Conservation (phyloP, 2,888 invertebrate genomes). For the Rhagophthalmus giganteus region DNA sequence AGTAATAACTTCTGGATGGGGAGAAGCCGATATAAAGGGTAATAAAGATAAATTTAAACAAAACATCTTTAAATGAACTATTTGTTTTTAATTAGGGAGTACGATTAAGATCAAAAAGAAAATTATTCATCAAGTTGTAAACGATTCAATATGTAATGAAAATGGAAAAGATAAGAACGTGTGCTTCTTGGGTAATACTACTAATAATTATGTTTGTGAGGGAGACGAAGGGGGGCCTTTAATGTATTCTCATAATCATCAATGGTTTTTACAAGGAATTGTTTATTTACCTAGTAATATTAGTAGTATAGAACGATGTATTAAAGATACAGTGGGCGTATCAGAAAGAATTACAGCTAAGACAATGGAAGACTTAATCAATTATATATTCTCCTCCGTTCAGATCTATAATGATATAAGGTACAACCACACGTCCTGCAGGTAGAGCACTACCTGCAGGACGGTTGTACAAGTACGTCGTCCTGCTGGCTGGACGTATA, state of each 20-base stretch:
- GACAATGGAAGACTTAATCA: neutral
- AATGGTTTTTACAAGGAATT: neutral
- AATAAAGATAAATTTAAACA: neutral
- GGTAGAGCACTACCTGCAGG: no score
- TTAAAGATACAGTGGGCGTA: neutral
- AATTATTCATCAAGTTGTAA: neutral
- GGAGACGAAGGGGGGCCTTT: constrained; percentile 1
- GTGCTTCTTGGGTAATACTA: neutral
- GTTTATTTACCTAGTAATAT: neutral
- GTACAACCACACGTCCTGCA: no score
- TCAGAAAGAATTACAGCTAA: neutral
- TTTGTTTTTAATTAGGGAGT: neutral
- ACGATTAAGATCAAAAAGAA: neutral
- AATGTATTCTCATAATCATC: neutral
- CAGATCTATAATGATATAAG: no score
- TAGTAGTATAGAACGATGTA: neutral
- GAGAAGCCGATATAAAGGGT: neutral
- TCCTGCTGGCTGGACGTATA: no score
- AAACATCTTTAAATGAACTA: neutral
- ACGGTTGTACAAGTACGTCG: no score
- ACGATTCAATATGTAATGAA: neutral
- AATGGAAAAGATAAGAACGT: neutral
- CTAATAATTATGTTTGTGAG: neutral
- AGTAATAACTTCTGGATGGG: constrained; percentile 4
- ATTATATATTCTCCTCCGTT: neutral